Percentiles rank a stretch among this genome's conserved stretches.
phyloP scores from a whole-genome alignment of 2,113 vertebrate genomes.

The Lucifuga dentata region DNA sequence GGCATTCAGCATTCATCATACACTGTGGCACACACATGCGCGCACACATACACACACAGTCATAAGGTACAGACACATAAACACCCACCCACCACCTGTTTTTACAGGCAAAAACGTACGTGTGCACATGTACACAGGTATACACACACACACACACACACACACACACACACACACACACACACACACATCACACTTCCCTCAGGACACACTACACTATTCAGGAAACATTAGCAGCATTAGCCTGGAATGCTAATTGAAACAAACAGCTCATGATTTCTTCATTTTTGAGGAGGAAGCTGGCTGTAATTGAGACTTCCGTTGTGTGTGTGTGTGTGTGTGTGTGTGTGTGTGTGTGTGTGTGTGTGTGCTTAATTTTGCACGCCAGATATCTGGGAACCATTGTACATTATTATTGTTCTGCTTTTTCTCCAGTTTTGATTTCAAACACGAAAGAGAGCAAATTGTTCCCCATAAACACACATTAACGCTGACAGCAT shows the following conservation, averaged over 20 bases:
- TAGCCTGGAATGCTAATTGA: conserved; percentile 81
- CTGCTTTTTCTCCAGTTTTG: conserved; percentile 63
- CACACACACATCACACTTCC: conserved; percentile 29
- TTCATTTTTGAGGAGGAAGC: conserved; percentile 66
- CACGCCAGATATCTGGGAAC: conserved; percentile 71
- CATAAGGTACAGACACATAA: conserved; percentile 50
- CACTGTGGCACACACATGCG: conserved; percentile 30
- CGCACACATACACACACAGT: conserved; percentile 9
- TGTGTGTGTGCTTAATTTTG: conserved; percentile 6
- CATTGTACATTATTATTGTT: conserved; percentile 63
- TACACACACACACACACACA: conserved; percentile 28
- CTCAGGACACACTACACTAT: conserved; percentile 51
- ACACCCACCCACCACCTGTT: conserved; percentile 64
- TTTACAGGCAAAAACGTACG: conserved; percentile 45
- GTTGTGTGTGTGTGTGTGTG: conserved; percentile 42
- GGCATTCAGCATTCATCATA: conserved; percentile 65
- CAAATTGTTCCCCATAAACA: conserved; percentile 63
- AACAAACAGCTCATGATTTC: conserved; percentile 76
- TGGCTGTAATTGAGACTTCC: conserved; percentile 58
- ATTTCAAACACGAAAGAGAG: conserved; percentile 60
- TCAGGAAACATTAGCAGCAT: conserved; percentile 80
- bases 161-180: conserved; percentile 29
- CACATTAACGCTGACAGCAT: conserved; percentile 51
- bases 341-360: conserved; percentile 24
- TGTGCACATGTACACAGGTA: conserved; percentile 27